Percentiles rank a stretch among this genome's conserved stretches.
Evolutionary conservation across 2,888 invertebrate species (phyloP).

Genomic region (Alentia gelatinosa): DNA sequence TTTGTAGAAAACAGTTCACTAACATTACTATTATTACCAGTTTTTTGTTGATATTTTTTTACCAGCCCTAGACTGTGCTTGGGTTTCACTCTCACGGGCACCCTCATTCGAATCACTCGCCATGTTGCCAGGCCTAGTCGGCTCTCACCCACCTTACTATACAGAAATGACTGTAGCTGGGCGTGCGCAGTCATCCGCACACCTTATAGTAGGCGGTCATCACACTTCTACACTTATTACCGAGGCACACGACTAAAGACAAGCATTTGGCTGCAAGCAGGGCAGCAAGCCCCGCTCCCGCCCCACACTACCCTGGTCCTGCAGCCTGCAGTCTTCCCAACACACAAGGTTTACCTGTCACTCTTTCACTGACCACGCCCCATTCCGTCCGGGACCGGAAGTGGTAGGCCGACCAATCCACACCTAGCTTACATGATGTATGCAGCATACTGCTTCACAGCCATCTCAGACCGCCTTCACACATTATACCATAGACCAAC

Average conservation of each 20-base stretch:
- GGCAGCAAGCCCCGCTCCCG: neutral
- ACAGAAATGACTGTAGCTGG: neutral
- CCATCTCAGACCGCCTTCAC: neutral
- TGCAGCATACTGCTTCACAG: conserved; percentile 46
- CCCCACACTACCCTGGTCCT: neutral
- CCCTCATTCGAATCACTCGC: conserved; percentile 20
- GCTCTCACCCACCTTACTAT: conserved; percentile 22
- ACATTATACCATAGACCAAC: conserved; percentile 41
- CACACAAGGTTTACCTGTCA: conserved; percentile 49
- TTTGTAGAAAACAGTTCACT: conserved; percentile 35
- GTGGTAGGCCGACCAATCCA: conserved; percentile 20
- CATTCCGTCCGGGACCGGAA: neutral
- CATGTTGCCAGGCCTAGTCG: conserved; percentile 18
- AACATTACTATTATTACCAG: conserved; percentile 11
- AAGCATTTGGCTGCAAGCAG: neutral
- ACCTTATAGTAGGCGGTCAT: no score
- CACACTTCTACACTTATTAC: neutral
- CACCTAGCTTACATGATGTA: conserved; percentile 50
- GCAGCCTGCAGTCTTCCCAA: conserved; percentile 23
- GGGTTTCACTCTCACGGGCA: conserved; percentile 45
- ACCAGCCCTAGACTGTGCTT: conserved; percentile 51
- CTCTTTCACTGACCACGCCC: conserved; percentile 42
- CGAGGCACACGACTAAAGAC: neutral
- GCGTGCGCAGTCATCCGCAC: neutral
- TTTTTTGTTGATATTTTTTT: no score